A percentile compares a stretch with the other conserved stretches of the same genome.
Evolutionary conservation across 2,797 vertebrate species (phyloP).

Genomic region (Fistularia tabacaria): DNA sequence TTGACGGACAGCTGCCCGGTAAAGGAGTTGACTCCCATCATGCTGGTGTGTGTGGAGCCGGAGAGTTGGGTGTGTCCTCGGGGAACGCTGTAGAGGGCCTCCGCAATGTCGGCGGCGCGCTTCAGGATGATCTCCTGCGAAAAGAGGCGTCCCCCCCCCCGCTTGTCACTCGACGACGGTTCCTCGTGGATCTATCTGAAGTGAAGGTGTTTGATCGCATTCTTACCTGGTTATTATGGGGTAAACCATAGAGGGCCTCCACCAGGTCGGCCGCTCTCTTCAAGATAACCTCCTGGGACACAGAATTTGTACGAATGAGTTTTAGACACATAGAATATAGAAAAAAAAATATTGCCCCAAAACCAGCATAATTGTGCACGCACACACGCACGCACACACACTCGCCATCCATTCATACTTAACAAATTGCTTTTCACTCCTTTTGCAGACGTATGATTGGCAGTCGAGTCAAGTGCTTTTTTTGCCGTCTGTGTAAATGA

Average conservation of each 20-base stretch:
- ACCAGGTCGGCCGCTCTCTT: slow-evolving; percentile 97
- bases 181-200: no score
- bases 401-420: slow-evolving; percentile 39
- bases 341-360: background rate
- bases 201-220: no score
- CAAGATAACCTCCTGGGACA: slow-evolving; percentile 89
- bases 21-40: slow-evolving; percentile 99
- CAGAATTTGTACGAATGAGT: no score
- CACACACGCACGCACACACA: slow-evolving; percentile 6
- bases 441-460: slow-evolving; percentile 52
- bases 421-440: slow-evolving; percentile 60
- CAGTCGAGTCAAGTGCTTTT: slow-evolving; percentile 52
- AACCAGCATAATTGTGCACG: background rate
- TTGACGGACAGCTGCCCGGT: slow-evolving; percentile 95
- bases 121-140: slow-evolving; percentile 95
- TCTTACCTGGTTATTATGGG: slow-evolving; percentile 91
- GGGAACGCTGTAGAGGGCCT: slow-evolving; percentile 95
- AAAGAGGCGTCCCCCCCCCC: background rate
- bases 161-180: background rate
- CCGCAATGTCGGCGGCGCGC: slow-evolving; percentile 94
- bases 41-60: slow-evolving; percentile 85
- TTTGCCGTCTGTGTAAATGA: no score
- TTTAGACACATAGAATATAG: no score
- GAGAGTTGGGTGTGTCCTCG: slow-evolving; percentile 95
- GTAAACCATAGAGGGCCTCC: slow-evolving; percentile 95